Evolutionary conservation across 2,113 vertebrate species (phyloP).

Genomic region (Myodes glareolus): DNA sequence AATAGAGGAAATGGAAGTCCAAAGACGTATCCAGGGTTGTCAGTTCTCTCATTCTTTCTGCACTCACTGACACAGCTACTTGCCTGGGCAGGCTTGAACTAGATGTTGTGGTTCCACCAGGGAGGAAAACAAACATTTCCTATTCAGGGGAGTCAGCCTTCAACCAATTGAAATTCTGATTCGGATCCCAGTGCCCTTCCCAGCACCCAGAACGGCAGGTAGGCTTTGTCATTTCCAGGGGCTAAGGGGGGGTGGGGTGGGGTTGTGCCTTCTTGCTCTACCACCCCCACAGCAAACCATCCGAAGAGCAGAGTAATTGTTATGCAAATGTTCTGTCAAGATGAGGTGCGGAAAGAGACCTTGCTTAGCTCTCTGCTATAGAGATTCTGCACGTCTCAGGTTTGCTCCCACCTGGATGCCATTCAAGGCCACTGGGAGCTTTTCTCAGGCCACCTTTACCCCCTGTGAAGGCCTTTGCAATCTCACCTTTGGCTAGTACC

Average conservation of each 20-base stretch:
- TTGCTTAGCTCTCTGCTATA: background rate
- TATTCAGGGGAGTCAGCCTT: background rate
- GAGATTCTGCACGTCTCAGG: background rate
- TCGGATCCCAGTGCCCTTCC: background rate
- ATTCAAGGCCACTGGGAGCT: background rate
- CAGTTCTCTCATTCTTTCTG: background rate
- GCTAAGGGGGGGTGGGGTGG: background rate
- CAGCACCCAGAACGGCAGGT: background rate
- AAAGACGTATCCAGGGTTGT: background rate
- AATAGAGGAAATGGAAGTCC: background rate
- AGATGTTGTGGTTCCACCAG: accelerated
- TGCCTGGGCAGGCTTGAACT: background rate
- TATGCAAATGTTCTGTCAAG: background rate
- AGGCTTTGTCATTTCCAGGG: background rate
- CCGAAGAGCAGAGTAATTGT: background rate
- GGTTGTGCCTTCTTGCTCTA: background rate
- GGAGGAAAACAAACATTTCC: background rate
- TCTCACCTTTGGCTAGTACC: background rate
- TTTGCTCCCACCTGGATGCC: background rate
- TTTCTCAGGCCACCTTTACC: background rate
- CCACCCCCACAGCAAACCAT: background rate
- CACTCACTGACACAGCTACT: background rate
- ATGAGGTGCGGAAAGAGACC: background rate
- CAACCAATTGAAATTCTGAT: background rate
- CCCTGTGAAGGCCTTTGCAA: background rate